Percentiles rank a stretch among this genome's conserved stretches.
Conservation (phyloP, 1,140 invertebrate genomes). For the Diorhabda elongata region DNA sequence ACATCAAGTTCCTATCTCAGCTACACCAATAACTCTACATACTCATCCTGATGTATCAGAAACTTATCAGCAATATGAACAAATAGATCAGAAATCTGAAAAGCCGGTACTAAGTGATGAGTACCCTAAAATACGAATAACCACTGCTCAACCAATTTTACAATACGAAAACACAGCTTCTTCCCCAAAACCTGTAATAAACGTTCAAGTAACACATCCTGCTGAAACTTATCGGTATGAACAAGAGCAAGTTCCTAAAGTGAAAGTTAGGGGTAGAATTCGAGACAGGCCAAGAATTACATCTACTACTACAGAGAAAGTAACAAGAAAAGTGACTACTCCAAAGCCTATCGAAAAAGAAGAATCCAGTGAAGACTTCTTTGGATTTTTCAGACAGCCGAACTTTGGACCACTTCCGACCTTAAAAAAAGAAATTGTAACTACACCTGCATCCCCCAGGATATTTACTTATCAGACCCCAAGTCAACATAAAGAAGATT, state of each 20-base stretch:
- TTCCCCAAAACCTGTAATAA: slow-evolving; percentile 20
- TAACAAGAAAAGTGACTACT: slow-evolving; percentile 31
- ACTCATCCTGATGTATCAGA: slow-evolving; percentile 15
- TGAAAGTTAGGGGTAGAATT: slow-evolving; percentile 10
- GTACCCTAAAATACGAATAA: slow-evolving; percentile 20
- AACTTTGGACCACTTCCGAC: slow-evolving; percentile 30
- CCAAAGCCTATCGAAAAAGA: slow-evolving; percentile 16
- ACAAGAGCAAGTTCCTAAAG: slow-evolving; percentile 16
- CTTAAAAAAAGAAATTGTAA: slow-evolving; percentile 8
- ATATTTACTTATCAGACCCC: neutral
- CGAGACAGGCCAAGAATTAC: slow-evolving; percentile 42
- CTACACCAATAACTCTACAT: neutral
- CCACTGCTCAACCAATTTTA: neutral
- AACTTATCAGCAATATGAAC: slow-evolving; percentile 30
- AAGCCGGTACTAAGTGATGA: slow-evolving; percentile 10
- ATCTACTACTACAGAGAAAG: slow-evolving; percentile 25
- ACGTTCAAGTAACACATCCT: slow-evolving; percentile 25
- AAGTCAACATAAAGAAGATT: slow-evolving; percentile 1
- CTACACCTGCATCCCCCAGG: neutral
- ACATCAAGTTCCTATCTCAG: slow-evolving; percentile 9
- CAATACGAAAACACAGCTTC: slow-evolving; percentile 17
- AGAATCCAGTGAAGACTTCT: slow-evolving; percentile 41
- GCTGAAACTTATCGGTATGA: slow-evolving; percentile 12
- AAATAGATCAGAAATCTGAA: slow-evolving; percentile 7
- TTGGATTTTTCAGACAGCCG: slow-evolving; percentile 43